Percentiles rank a stretch among this genome's conserved stretches.
Evolutionary conservation across 30 jellyfish, hydroid and myxozoan species (phyloP).

Genomic region (Calvadosia cruxmelitensis): DNA sequence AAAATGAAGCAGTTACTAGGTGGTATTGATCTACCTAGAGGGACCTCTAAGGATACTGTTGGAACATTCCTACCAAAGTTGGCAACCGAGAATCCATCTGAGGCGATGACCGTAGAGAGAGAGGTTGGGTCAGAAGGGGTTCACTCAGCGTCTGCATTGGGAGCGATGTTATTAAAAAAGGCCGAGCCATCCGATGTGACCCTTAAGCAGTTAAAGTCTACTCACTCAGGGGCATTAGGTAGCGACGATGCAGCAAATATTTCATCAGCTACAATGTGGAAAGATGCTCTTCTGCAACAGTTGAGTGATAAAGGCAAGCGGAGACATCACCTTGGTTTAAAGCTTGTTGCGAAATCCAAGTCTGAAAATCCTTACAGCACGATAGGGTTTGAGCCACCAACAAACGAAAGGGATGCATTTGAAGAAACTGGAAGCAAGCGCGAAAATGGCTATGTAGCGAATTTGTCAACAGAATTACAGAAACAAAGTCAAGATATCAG

Average conservation of each 20-base stretch:
- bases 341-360: not conserved
- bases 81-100: not conserved
- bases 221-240: not conserved
- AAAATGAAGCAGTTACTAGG: not conserved
- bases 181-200: not conserved
- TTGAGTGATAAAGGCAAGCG: not conserved
- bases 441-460: not conserved
- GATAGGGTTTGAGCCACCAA: not conserved
- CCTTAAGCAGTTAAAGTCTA: not conserved
- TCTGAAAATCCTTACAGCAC: not conserved
- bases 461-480: not conserved
- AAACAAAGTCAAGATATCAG: not conserved
- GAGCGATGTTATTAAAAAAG: not conserved
- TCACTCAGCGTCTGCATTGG: not conserved
- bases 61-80: not conserved
- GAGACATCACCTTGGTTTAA: not conserved
- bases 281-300: not conserved
- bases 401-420: not conserved
- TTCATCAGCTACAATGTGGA: not conserved
- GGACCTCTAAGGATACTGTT: not conserved
- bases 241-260: not conserved
- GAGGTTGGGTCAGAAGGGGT: not conserved
- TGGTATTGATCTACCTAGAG: not conserved
- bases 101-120: not conserved
- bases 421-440: conserved; percentile 1